Evolutionary conservation across 1,140 invertebrate species (phyloP).

Genomic region (Branchinecta lindahli): DNA sequence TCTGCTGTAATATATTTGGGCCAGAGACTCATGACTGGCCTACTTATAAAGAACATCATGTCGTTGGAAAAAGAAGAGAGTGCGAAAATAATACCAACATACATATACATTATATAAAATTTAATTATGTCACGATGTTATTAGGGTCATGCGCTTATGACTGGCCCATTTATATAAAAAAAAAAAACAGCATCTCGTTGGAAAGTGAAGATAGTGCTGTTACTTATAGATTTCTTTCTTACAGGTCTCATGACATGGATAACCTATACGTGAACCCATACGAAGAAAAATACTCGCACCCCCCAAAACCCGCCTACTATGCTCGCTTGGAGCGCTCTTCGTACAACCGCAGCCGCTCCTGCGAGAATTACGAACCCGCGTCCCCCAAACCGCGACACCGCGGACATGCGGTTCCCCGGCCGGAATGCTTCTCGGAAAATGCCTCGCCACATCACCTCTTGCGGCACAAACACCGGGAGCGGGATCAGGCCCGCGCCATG

Average conservation of each 20-base stretch:
- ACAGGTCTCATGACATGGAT: background rate
- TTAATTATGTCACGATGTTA: too few species aligned
- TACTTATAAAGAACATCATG: too few species aligned
- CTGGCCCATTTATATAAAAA: too few species aligned
- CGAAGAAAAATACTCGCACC: constrained; percentile 27
- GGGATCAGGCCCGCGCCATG: constrained; percentile 52
- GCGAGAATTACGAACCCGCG: background rate
- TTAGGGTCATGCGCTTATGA: too few species aligned
- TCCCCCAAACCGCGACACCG: constrained; percentile 19
- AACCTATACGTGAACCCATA: constrained; percentile 13
- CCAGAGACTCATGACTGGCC: too few species aligned
- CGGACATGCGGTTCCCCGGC: constrained; percentile 21
- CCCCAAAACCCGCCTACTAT: constrained; percentile 20
- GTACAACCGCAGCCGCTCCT: constrained; percentile 19
- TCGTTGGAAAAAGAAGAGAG: too few species aligned
- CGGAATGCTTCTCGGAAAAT: constrained; percentile 17
- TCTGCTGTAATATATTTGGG: too few species aligned
- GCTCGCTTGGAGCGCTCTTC: background rate
- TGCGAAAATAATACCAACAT: too few species aligned
- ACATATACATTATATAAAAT: too few species aligned
- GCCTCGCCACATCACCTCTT: constrained; percentile 39
- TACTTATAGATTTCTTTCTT: background rate
- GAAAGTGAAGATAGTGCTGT: too few species aligned
- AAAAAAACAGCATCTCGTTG: too few species aligned
- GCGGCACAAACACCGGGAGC: constrained; percentile 46